Evolutionary conservation across 2,888 invertebrate genomes (phyloP), one percentile per base, ranked within the genome.

Genomic region (Pyralis farinalis): DNA sequence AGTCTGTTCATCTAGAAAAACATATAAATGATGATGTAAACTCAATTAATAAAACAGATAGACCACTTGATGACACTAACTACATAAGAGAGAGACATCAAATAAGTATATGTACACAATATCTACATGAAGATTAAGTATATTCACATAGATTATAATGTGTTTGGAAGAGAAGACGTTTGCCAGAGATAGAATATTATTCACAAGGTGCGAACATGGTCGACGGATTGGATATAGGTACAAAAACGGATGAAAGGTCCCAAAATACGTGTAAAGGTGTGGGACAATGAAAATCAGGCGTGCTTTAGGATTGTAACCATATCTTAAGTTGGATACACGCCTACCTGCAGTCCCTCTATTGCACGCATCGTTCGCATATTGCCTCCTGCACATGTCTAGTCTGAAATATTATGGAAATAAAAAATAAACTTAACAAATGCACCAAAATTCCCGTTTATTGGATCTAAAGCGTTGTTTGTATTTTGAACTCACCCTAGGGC

Each of bases 331-430:
- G 64, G 69, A 72, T 72, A 83, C 87, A 86, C 86, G 84, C 86
- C 93, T 96, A 97, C 97, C 97, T 96, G 97, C 97, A 70, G 97
- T 97, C 92, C 97, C 97, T 92, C 97, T 94, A 95, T 97, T 97
- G 95, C 97, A 97, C 91, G 95, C 94, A 91, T 96, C 97, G 92
- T 94, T 95, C 86, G 95, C 94, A 92, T 94, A 95, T 91, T 96
- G 94, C 92, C 97, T 94, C 91, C 97, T 95, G 95, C 97, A 97
- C 97, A 97, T 97, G 95, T 97, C 97, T 94, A 97, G 96, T 96
- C 97, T 97, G 96, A 89, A 96, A 95, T 83, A 66, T 65, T 78
- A 91, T 79, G 91, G 88, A 88, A 92, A 91, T 74, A 86, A 80
- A 63, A 56, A 64, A 25, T 22, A 84, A 84, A 79, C 84, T 83